Evolutionary conservation across 1,140 invertebrate species (phyloP), one percentile per base, ranked within the genome.

Genomic region (Elymnias hypermnestra): DNA sequence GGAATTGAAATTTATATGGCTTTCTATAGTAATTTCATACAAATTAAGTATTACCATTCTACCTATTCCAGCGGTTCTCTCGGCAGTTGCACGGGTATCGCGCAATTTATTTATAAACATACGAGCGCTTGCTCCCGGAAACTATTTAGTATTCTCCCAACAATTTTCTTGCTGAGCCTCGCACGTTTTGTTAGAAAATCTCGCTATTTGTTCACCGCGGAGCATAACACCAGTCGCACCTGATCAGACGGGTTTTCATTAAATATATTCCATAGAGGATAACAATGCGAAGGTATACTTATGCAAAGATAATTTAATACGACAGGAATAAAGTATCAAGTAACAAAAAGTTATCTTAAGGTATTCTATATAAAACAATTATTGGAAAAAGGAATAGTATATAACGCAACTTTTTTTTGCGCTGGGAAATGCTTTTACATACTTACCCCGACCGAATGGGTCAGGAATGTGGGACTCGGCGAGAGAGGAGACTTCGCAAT

Each of bases 181-280:
- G 31, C 47, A 50, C 47, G 47, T 50, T 43, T 43, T 35, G 38
- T 42, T 23, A n/a, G 40, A 18, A 43, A 50, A 50, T 50, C 47
- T 50, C 18, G 23, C 33, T 42, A 38, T 50, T 42, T 23, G 47
- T 48, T 48, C 40, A 40, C 36, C 45, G 45, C n/a, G 26, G 22
- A 12, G 26, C 44, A 29, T 39, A 29, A 48, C 31, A 14, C 45
- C 45, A 18, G 23, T 14, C 38, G 39, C 40, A 50, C 47, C 47
- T 50, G 47, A 50, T 50, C 47, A 22, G 31, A 43, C 23, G 29
- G 21, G 23, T 42, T 37, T 31, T 50, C 39, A 50, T 48, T 50
- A 43, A 21, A 13, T 21, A 31, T 23, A 23, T 33, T 14, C 13
- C 13, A 2, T 7, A 5, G 1, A 2, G 42, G 12, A 25, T 45